These are phyloP conservation scores for Steinernema carpocapsae DNA, from an alignment of 2,888 invertebrate genomes.

Conservation along the genomic window DNA sequence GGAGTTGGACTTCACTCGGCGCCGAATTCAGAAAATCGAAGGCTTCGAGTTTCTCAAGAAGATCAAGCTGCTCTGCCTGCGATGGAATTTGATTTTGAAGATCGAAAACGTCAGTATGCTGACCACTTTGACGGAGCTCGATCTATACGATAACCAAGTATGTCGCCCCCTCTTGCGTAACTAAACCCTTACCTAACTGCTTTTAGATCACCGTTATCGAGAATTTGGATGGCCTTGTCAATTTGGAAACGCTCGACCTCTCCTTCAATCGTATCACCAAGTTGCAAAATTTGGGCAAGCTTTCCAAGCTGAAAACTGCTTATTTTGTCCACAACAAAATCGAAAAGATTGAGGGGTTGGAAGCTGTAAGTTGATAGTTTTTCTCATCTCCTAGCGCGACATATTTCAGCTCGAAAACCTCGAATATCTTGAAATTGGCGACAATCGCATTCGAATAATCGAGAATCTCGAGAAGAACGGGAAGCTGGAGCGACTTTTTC, in stretches of 20 bases:
- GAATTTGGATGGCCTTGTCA: slow-evolving; percentile 83
- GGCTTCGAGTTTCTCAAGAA: slow-evolving; percentile 55
- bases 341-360: slow-evolving; percentile 70
- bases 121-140: slow-evolving; percentile 79
- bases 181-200: neutral
- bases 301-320: slow-evolving; percentile 70
- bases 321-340: slow-evolving; percentile 73
- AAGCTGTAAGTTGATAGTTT: slow-evolving; percentile 72
- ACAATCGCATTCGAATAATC: slow-evolving; percentile 80
- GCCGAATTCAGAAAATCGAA: slow-evolving; percentile 54
- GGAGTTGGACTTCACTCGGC: slow-evolving; percentile 55
- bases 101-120: slow-evolving; percentile 87
- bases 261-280: slow-evolving; percentile 83
- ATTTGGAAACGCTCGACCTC: slow-evolving; percentile 89
- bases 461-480: slow-evolving; percentile 68
- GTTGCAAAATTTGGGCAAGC: slow-evolving; percentile 70
- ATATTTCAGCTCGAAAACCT: slow-evolving; percentile 73
- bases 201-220: slow-evolving; percentile 78
- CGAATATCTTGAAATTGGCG: slow-evolving; percentile 87
- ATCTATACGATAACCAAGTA: slow-evolving; percentile 95
- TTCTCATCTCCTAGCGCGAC: neutral
- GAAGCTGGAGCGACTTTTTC: slow-evolving; percentile 68
- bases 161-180: no score
- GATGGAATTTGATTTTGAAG: slow-evolving; percentile 94
- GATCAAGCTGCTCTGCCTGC: slow-evolving; percentile 79